Conservation (phyloP, 2,797 vertebrate species). For the Philypnodon macrostomus region DNA sequence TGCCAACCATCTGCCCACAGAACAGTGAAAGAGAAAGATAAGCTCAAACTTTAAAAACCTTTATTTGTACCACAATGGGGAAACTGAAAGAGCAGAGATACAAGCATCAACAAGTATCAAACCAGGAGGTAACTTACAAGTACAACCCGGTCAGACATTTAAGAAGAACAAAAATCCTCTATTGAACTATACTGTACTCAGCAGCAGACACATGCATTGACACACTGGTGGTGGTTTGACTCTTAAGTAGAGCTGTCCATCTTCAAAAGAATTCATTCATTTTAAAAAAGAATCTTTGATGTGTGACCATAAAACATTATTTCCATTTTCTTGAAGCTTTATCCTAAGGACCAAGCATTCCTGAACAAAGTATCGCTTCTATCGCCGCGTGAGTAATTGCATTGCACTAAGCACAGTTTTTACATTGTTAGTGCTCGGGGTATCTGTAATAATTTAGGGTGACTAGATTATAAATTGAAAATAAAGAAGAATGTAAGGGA, state of each 20-base stretch:
- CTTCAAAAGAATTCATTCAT: background rate
- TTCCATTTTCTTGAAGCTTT: constrained; percentile 2
- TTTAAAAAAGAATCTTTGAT: background rate
- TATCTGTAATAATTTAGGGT: constrained; percentile 34
- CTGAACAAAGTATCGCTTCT: constrained; percentile 1
- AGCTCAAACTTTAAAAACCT: too few relatives aligned
- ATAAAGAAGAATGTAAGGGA: constrained; percentile 34
- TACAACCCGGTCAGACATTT: too few relatives aligned
- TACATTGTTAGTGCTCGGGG: constrained; percentile 32
- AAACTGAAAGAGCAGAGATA: too few relatives aligned
- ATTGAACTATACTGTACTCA: too few relatives aligned
- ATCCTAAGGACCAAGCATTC: constrained; percentile 7
- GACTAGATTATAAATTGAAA: constrained; percentile 39
- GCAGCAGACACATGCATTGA: background rate
- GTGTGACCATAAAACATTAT: background rate
- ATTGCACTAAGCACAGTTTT: constrained; percentile 26
- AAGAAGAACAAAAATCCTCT: too few relatives aligned
- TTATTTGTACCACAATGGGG: too few relatives aligned
- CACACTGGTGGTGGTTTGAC: background rate
- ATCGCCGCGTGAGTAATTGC: constrained; percentile 4
- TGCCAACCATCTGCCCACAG: too few relatives aligned
- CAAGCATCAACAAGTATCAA: too few relatives aligned
- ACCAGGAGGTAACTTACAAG: too few relatives aligned
- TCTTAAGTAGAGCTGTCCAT: background rate
- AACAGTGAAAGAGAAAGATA: too few relatives aligned